These are phyloP conservation scores for Apotomis betuletana DNA, from an alignment of 2,888 invertebrate genomes.

Conservation along the genomic window DNA sequence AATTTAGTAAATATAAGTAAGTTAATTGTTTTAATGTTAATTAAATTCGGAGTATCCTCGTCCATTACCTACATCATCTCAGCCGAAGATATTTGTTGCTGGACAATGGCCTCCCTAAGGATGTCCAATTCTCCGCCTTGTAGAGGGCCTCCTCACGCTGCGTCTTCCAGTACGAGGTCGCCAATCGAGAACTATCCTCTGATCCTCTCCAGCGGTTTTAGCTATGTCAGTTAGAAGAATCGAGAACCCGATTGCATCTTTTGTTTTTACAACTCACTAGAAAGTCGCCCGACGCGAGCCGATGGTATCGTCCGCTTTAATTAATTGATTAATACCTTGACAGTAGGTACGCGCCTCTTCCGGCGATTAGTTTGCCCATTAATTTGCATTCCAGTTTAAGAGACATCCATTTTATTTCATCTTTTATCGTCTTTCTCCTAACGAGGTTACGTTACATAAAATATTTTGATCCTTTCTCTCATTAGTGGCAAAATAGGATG, in stretches of 20 bases:
- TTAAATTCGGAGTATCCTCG: too few relatives aligned
- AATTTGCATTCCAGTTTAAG: conserved; percentile 63
- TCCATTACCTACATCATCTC: too few relatives aligned
- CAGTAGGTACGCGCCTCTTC: conserved; percentile 45
- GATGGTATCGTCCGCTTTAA: conserved; percentile 39
- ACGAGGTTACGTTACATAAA: conserved; percentile 50
- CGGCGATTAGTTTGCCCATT: conserved; percentile 51
- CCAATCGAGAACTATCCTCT: too few relatives aligned
- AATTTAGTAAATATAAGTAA: too few relatives aligned
- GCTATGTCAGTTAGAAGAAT: too few relatives aligned
- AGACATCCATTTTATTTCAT: conserved; percentile 59
- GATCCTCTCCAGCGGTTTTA: too few relatives aligned
- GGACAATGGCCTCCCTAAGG: too few relatives aligned
- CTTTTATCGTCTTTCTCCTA: conserved; percentile 52
- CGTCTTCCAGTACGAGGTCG: too few relatives aligned
- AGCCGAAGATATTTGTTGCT: too few relatives aligned
- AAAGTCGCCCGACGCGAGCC: conserved; percentile 11
- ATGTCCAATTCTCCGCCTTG: too few relatives aligned
- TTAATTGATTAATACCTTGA: conserved; percentile 47
- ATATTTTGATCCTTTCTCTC: conserved; percentile 53
- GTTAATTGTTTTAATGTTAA: too few relatives aligned
- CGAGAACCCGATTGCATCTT: neutral
- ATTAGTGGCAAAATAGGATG: conserved; percentile 19
- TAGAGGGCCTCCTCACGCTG: too few relatives aligned
- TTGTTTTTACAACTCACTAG: conserved; percentile 18